A percentile compares a stretch with the other conserved stretches of the same genome.
These are phyloP conservation scores for Cuniculus paca DNA, from an alignment of 2,797 vertebrate species.

Conservation along the genomic window DNA sequence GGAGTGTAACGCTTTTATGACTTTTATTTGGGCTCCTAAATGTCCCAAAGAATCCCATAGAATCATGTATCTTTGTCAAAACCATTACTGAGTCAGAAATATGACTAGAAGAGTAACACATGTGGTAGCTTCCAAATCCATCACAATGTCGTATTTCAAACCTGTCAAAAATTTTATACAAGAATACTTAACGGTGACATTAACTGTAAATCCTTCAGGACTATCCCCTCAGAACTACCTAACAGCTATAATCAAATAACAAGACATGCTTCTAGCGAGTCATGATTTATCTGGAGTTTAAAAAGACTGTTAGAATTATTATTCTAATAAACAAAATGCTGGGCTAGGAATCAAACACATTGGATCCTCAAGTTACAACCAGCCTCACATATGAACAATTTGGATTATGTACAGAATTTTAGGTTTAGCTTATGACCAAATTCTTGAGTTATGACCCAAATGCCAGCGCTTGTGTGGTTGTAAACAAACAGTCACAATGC, in stretches of 20 bases:
- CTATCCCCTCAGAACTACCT: not conserved
- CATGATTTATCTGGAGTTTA: not conserved
- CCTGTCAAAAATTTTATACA: slow-evolving; percentile 35
- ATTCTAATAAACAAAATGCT: not conserved
- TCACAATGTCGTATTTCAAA: slow-evolving; percentile 18
- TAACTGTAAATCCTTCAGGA: slow-evolving; percentile 39
- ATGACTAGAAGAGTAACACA: not conserved
- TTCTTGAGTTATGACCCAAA: not conserved
- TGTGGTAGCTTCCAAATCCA: not conserved
- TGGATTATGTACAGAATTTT: not conserved
- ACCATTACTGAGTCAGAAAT: not conserved
- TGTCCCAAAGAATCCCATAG: not conserved
- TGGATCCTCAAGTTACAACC: not conserved
- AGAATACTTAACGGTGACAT: not conserved
- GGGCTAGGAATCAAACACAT: not conserved
- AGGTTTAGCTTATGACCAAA: not conserved
- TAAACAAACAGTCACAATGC: no score
- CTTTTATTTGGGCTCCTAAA: not conserved
- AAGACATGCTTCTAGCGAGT: not conserved
- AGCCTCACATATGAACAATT: not conserved
- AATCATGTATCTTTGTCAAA: slow-evolving; percentile 34
- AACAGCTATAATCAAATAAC: slow-evolving; percentile 25
- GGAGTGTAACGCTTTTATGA: not conserved
- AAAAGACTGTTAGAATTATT: slow-evolving; percentile 9
- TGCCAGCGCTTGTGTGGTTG: no score